Evolutionary conservation across 1,140 invertebrate genomes (phyloP).

Genomic region (Oncopeltus fasciatus): DNA sequence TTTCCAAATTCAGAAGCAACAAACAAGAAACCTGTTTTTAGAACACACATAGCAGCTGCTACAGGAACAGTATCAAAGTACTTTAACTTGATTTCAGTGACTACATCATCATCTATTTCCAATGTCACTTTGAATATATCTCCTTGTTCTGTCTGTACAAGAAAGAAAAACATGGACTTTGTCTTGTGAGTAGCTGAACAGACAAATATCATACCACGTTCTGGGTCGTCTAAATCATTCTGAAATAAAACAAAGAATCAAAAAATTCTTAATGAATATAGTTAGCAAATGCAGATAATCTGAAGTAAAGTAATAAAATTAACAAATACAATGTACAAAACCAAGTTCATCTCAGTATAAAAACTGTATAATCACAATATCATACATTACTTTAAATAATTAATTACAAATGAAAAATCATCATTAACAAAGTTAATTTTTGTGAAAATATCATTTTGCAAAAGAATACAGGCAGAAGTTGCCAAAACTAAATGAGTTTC

Average conservation of each 20-base stretch:
- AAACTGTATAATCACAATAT: too few species aligned
- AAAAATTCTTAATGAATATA: too few species aligned
- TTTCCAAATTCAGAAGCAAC: slow-evolving; percentile 99
- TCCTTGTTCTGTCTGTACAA: slow-evolving; percentile 88
- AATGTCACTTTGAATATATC: slow-evolving; percentile 98
- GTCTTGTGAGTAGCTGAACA: slow-evolving; percentile 98
- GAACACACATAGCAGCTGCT: slow-evolving; percentile 87
- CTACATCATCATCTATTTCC: slow-evolving; percentile 95
- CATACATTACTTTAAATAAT: too few species aligned
- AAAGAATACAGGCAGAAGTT: too few species aligned
- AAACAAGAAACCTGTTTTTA: slow-evolving; percentile 98
- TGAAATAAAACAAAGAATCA: slow-evolving; percentile 31
- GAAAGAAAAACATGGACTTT: slow-evolving; percentile 96
- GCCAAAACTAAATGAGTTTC: too few species aligned
- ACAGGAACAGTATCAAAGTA: slow-evolving; percentile 99
- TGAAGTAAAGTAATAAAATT: too few species aligned
- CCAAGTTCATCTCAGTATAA: too few species aligned
- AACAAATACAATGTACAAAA: too few species aligned
- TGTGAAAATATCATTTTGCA: too few species aligned
- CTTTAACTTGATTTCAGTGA: slow-evolving; percentile 96
- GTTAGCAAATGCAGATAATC: too few species aligned
- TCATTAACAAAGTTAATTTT: too few species aligned
- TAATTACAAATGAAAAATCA: too few species aligned
- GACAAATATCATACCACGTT: slow-evolving; percentile 98
- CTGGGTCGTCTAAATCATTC: slow-evolving; percentile 99